Conservation (phyloP, 2,888 invertebrate genomes). For the Dryocosmus kuriphilus region DNA sequence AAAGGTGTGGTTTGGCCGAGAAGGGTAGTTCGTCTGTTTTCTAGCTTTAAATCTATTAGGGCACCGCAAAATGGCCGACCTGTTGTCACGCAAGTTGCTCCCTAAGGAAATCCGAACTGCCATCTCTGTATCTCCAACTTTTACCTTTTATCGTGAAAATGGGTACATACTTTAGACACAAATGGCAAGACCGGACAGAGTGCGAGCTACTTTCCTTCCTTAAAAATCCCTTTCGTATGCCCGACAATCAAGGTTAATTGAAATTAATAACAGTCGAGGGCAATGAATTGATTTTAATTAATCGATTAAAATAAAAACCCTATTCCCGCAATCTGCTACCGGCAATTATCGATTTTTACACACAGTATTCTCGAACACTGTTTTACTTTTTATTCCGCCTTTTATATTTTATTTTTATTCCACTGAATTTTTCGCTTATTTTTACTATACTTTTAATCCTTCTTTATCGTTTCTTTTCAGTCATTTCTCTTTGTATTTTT, state of each 20-base stretch:
- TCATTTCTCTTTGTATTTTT: background rate
- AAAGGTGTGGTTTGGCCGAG: conserved; percentile 51
- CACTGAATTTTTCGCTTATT: background rate
- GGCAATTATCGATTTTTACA: conserved; percentile 31
- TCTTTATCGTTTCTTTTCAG: conserved; percentile 22
- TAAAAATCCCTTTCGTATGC: conserved; percentile 19
- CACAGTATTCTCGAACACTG: conserved; percentile 19
- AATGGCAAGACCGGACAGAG: conserved; percentile 32
- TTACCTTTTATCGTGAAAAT: conserved; percentile 37
- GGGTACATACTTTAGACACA: conserved; percentile 32
- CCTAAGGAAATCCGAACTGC: conserved; percentile 31
- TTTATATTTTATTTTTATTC: conserved; percentile 12
- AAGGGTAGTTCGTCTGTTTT: conserved; percentile 30
- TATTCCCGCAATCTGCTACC: conserved; percentile 26
- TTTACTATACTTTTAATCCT: conserved; percentile 1
- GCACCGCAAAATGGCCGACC: conserved; percentile 66
- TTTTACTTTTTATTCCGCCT: conserved; percentile 12
- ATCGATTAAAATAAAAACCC: conserved; percentile 37
- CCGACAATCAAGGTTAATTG: conserved; percentile 35
- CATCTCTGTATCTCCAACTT: conserved; percentile 34
- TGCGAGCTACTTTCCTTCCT: conserved; percentile 23
- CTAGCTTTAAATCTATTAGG: conserved; percentile 71
- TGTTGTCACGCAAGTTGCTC: conserved; percentile 54
- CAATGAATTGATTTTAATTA: conserved; percentile 37
- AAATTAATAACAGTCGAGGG: conserved; percentile 34